Base-by-base conservation (phyloP, 2,113 vertebrate genomes). In the Heptranchias perlo region DNA sequence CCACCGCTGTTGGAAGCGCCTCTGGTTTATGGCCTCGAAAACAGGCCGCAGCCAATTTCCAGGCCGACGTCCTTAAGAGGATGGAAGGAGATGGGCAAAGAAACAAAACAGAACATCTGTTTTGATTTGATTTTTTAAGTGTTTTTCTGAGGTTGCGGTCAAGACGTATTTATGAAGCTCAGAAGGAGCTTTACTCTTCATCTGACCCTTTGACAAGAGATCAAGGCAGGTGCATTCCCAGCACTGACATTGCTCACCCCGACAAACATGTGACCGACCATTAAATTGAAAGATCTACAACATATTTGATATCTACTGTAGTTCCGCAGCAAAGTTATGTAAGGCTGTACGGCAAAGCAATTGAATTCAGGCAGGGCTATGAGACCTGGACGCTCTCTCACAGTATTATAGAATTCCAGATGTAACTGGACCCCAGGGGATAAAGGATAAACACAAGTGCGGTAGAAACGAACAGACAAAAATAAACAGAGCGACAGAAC, bases 401-500 rank as follows among this genome's bases (percentile, higher is more conserved):
- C 3, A 35, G 28, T 28, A 18, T 91, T 91, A 91, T 13, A 4
- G 87, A 58, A 58, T 58, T 11, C 28, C 87, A 35, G 54, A 31
- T 58, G 87, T 31, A 91, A 91, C 5, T 1, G 87, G 87, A 91
- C 28, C 87, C 28, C 87, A 91, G 87, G 52, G 52, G 6, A 35
- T 58, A 1, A 54, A 91, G 87, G 52, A 52, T 91, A 91, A 91
- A 58, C 87, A 89, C 2, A 18, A 54, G 87, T 16, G 49, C 1
- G 28, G 31, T 91, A 18, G 87, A 58, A 91, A 58, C 18, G 87
- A 82, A 58, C 52, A 91, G 49, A 58, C 52, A 58, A 91, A n/a
- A 91, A 89, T 89, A 89, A 89, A 89, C 86, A 44, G 69, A 73
- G 78, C 78, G 21, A 82, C 78, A 91, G 52, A 58, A 58, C 28